Percentiles rank a stretch among this genome's conserved stretches.
These are phyloP conservation scores for Hipposideros larvatus DNA, from an alignment of 2,797 vertebrate species.

Conservation along the genomic window DNA sequence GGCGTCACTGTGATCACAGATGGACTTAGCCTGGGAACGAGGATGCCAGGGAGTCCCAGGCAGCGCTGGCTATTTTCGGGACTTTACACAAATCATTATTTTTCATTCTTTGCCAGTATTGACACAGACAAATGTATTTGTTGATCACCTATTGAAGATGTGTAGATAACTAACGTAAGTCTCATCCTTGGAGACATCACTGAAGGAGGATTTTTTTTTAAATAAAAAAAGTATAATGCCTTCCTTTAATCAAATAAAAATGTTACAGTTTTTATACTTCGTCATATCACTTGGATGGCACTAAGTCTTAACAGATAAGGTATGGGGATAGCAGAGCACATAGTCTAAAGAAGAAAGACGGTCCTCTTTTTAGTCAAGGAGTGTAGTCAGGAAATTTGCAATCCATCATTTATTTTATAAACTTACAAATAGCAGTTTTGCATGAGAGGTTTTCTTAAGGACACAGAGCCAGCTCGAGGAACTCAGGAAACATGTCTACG, in stretches of 20 bases:
- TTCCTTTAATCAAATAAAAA: neutral
- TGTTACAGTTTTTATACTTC: neutral
- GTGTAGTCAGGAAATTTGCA: neutral
- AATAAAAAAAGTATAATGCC: neutral
- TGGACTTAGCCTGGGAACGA: slow-evolving; percentile 29
- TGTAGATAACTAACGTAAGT: neutral
- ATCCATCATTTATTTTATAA: neutral
- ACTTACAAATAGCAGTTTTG: neutral
- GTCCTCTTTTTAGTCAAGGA: neutral
- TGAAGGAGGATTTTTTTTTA: neutral
- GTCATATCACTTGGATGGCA: neutral
- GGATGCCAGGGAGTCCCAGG: slow-evolving; percentile 60
- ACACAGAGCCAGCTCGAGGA: neutral
- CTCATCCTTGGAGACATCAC: neutral
- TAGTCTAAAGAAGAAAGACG: neutral
- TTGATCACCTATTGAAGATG: neutral
- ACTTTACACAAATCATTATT: slow-evolving; percentile 63
- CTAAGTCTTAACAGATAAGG: neutral
- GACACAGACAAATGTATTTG: slow-evolving; percentile 13
- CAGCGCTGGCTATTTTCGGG: slow-evolving; percentile 73
- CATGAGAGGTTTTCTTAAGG: neutral
- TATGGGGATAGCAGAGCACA: neutral
- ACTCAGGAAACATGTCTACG: neutral
- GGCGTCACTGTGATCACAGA: slow-evolving; percentile 76
- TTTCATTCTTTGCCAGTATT: slow-evolving; percentile 66